A percentile compares a stretch with the other conserved stretches of the same genome.
Evolutionary conservation across 2,797 vertebrate genomes (phyloP).

Genomic region (Bufotes viridis): DNA sequence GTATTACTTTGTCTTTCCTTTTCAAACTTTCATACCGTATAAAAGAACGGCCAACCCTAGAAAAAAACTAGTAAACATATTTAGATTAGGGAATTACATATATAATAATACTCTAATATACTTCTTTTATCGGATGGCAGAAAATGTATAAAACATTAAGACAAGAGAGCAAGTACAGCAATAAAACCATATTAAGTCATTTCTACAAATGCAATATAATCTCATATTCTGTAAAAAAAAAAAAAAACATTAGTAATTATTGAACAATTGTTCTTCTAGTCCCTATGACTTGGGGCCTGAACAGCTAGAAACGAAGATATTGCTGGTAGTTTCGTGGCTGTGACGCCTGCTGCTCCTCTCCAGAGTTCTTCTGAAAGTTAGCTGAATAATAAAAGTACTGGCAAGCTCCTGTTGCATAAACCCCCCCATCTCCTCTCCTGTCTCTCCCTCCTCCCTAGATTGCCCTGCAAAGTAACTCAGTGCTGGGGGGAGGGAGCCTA

Average conservation of each 20-base stretch:
- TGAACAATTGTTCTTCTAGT: background rate
- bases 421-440: conserved; percentile 32
- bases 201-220: background rate
- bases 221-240: background rate
- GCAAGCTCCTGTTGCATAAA: conserved; percentile 42
- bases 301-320: background rate
- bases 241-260: background rate
- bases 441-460: conserved; percentile 50
- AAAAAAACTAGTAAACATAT: too few species aligned
- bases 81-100: background rate
- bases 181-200: background rate
- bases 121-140: background rate
- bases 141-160: too few species aligned
- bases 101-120: background rate
- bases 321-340: background rate
- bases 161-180: background rate
- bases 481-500: conserved; percentile 57
- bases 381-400: conserved; percentile 49
- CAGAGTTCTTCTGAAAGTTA: conserved; percentile 26
- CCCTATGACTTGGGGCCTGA: background rate
- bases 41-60: too few species aligned
- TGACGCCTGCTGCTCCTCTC: background rate
- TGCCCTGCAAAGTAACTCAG: conserved; percentile 55
- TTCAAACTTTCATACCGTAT: too few species aligned
- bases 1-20: too few species aligned